Evolutionary conservation across 2,888 invertebrate species (phyloP).

Genomic region (Tiliacea aurago): DNA sequence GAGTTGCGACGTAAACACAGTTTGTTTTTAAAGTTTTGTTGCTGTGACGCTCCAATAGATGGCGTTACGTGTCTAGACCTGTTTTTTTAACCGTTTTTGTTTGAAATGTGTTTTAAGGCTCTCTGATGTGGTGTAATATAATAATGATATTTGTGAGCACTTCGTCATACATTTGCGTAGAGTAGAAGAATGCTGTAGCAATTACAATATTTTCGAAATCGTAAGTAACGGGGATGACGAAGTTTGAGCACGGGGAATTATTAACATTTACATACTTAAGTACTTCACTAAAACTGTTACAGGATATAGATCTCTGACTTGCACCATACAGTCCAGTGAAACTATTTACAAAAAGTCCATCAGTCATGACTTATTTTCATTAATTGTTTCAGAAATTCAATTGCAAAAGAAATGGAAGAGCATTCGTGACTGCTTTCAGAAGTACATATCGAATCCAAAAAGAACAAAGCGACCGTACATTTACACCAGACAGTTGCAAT

Average conservation of each 20-base stretch:
- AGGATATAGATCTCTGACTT: background rate
- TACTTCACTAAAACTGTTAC: background rate
- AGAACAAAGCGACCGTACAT: conserved; percentile 83
- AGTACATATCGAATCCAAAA: conserved; percentile 80
- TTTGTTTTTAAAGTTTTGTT: conserved; percentile 51
- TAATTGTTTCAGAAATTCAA: conserved; percentile 81
- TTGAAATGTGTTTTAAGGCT: conserved; percentile 24
- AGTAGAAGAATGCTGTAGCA: background rate
- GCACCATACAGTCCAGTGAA: background rate
- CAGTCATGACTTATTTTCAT: background rate
- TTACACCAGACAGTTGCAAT: conserved; percentile 81
- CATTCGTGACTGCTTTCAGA: conserved; percentile 84
- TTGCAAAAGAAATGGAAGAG: conserved; percentile 89
- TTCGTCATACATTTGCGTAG: conserved; percentile 20
- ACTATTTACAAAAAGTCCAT: background rate
- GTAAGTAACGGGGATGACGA: background rate
- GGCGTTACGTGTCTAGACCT: conserved; percentile 48
- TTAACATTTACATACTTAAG: background rate
- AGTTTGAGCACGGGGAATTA: background rate
- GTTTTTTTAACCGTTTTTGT: conserved; percentile 31
- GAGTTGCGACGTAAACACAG: conserved; percentile 48
- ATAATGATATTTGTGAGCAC: conserved; percentile 20
- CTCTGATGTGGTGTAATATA: conserved; percentile 26
- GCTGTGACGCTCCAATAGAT: conserved; percentile 54
- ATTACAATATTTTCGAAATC: background rate